Percentiles rank a stretch among this genome's conserved stretches.
phyloP scores from a whole-genome alignment of 2,113 vertebrate species.

The Hemicordylus capensis region DNA sequence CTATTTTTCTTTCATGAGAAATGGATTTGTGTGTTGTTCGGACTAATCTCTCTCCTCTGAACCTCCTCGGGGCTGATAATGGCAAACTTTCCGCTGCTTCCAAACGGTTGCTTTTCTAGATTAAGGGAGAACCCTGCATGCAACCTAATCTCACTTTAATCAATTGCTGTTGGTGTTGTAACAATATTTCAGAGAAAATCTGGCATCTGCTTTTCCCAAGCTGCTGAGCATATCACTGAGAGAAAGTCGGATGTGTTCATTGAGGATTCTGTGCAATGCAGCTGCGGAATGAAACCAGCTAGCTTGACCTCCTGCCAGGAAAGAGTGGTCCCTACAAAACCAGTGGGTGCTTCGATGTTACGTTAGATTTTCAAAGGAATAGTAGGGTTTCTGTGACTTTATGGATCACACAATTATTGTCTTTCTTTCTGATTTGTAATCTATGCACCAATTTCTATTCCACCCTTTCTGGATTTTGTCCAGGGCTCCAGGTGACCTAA shows the following conservation, averaged over 20 bases:
- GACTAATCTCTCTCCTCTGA: conserved; percentile 4
- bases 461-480: background rate
- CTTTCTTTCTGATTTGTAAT: background rate
- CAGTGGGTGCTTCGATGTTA: background rate
- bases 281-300: too few relatives aligned
- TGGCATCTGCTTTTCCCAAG: background rate
- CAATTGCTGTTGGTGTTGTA: background rate
- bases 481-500: background rate
- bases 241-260: background rate
- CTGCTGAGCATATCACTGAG: background rate
- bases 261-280: background rate
- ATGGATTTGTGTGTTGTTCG: background rate
- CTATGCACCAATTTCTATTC: background rate
- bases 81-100: conserved; percentile 6
- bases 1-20: conserved; percentile 13
- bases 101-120: conserved; percentile 14
- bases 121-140: background rate
- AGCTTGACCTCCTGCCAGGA: background rate
- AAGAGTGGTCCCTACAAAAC: background rate
- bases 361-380: background rate
- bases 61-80: background rate
- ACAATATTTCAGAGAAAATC: background rate
- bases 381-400: background rate
- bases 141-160: background rate
- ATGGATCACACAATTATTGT: background rate